Evolutionary conservation across 2,113 vertebrate species (phyloP), one percentile per base, ranked within the genome.

Genomic region (Zosterops hypoxanthus): DNA sequence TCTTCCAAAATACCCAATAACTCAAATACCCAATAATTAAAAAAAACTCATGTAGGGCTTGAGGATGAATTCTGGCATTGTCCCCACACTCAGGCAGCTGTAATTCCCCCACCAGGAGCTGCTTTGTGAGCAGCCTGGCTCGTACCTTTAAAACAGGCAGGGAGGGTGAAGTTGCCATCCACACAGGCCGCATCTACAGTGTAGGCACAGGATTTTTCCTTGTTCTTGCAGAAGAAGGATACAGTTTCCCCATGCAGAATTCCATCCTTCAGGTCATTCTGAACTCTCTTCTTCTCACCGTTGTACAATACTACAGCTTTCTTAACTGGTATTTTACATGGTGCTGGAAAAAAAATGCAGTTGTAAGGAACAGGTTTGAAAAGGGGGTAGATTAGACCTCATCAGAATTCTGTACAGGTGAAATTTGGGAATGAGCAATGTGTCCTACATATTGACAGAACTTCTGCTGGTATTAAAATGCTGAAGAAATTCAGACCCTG

Each of bases 211-310:
- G 97, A 97, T n/a, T 98, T 97, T 16, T 97, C 92, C 78, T 98
- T 98, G 56, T 99, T 98, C 96, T 98, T 97, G 96, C 99, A 99
- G 95, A 98, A 99, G 95, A 99, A 99, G 68, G 94, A 97, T 3
- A 99, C 87, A 1, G 59, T 97, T 55, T 99, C 98, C 18, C 95
- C 94, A 1, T 99, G 99, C 12, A 94, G 95, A 57, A 99, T 97
- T 68, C 98, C 97, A 79, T 98, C 97, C 82, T 98, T 98, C 41
- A 98, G 98, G 60, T 98, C 97, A 0, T 98, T 97, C 80, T 97
- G 95, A 20, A 99, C 98, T 91, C 98, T 98, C 13, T 98, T 95
- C 97, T 98, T 99, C 87, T 95, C 96, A 2, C 95, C 95, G 0
- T 98, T 98, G 89, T 98, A 98, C 59, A 99, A 90, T 33, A 99